Conservation (phyloP, 2,888 invertebrate species). For the Trichacis sp. region DNA sequence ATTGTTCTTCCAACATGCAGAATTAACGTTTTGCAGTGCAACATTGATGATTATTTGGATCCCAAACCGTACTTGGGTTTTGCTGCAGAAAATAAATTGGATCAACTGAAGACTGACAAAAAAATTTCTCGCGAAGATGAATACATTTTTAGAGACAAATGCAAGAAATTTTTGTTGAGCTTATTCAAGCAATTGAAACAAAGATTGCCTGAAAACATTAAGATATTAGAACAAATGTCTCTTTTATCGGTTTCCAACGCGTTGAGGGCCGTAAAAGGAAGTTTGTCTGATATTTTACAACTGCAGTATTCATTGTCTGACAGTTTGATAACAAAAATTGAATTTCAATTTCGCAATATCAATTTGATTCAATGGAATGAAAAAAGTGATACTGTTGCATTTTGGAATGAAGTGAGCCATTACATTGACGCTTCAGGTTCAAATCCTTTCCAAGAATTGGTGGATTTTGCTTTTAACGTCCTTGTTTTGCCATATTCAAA, state of each 20-base stretch:
- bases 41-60: slow-evolving; percentile 27
- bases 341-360: slow-evolving; percentile 21
- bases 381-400: slow-evolving; percentile 19
- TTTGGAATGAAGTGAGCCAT: slow-evolving; percentile 31
- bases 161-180: not conserved
- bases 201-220: slow-evolving; percentile 27
- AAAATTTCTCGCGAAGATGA: no score
- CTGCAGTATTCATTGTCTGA: not conserved
- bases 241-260: slow-evolving; percentile 20
- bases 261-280: no score
- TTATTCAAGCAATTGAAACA: slow-evolving; percentile 30
- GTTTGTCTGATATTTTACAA: no score
- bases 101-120: slow-evolving; percentile 7
- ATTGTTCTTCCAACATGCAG: not conserved
- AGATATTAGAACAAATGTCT: slow-evolving; percentile 23
- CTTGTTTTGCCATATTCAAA: slow-evolving; percentile 41
- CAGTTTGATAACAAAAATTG: slow-evolving; percentile 13
- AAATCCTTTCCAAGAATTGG: slow-evolving; percentile 28
- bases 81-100: slow-evolving; percentile 26
- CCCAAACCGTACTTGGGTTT: slow-evolving; percentile 33
- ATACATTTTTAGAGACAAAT: not conserved
- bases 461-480: slow-evolving; percentile 35
- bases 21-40: not conserved
- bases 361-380: slow-evolving; percentile 30
- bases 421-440: slow-evolving; percentile 32